Evolutionary conservation across 2,888 invertebrate species (phyloP), one percentile per base, ranked within the genome.

Genomic region (Julus scanicus): DNA sequence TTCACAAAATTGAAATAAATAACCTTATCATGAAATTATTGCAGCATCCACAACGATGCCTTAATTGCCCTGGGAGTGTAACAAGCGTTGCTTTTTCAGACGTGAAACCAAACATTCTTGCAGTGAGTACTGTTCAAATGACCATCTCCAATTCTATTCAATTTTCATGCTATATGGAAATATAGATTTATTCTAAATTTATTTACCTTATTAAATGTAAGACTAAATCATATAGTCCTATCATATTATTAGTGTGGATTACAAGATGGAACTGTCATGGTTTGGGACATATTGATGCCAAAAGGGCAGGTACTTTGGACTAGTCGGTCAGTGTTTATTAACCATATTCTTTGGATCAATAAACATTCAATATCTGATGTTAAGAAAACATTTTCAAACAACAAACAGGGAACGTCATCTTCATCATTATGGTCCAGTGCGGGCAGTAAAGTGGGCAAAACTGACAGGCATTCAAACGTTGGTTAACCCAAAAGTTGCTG

Each of bases 41-140:
- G 48, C 20, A 88, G 88, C 88, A 88, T 84, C 88, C 88, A 44
- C 40, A 88, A 71, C 44, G 88, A 39, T 71, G 39, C 37, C 53
- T 88, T n/a, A 1, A 88, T 63, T 86, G 86, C 20, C 86, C 86
- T n/a, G 86, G 57, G 17, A 80, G 86, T 86, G 71, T 88, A 48
- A 49, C 84, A 17, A n/a, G 49, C 20, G 44, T 88, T 3, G 88
- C 86, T 86, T 86, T 88, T 39, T 88, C 86, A 20, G 37, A 20
- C 40, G 40, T 57, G 29, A 20, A 71, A n/a, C 40, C 88, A 39
- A 84, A 40, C 17, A 71, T 84, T 37, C 71, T 88, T n/a, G 88
- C 86, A 53, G 88, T 86, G 86, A 88, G 85, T 88, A 40, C 20
- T 53, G 20, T 63, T 5, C 6, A 63, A 63, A 20, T 20, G 15